These are phyloP conservation scores for Zaprionus ornatus DNA, from an alignment of 1,140 invertebrate genomes.

Conservation along the genomic window DNA sequence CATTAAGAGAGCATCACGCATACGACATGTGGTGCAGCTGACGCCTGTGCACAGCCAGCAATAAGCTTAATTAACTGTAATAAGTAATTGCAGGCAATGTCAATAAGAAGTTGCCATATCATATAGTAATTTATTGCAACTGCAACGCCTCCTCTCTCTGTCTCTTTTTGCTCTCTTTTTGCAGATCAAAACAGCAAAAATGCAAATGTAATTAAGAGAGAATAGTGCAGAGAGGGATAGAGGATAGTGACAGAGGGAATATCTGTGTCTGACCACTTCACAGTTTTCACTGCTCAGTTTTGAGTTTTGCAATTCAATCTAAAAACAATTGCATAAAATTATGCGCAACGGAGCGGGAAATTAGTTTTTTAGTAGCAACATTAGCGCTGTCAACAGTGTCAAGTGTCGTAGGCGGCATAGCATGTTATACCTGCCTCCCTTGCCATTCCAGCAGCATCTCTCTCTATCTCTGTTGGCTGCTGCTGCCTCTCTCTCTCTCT, in stretches of 20 bases:
- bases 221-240: too few relatives aligned
- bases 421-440: not conserved
- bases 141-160: not conserved
- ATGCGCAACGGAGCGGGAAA: conserved; percentile 72
- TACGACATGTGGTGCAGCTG: conserved; percentile 21
- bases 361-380: conserved; percentile 71
- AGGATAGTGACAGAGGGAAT: not conserved
- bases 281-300: conserved; percentile 11
- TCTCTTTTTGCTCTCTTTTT: not conserved
- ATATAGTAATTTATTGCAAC: conserved; percentile 22
- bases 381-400: conserved; percentile 42
- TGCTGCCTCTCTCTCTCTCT: not conserved
- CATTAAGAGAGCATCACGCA: conserved; percentile 22
- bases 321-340: conserved; percentile 79
- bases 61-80: conserved; percentile 16
- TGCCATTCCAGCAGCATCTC: not conserved
- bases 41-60: conserved; percentile 18
- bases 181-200: not conserved
- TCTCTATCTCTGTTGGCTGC: not conserved
- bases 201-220: conserved; percentile 25
- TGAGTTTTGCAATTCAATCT: conserved; percentile 53
- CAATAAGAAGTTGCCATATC: conserved; percentile 18
- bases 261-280: conserved; percentile 4
- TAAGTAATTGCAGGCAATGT: conserved; percentile 23
- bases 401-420: conserved; percentile 26